Base-by-base conservation (phyloP, 2,113 vertebrate species). In the Bubo bubo region DNA sequence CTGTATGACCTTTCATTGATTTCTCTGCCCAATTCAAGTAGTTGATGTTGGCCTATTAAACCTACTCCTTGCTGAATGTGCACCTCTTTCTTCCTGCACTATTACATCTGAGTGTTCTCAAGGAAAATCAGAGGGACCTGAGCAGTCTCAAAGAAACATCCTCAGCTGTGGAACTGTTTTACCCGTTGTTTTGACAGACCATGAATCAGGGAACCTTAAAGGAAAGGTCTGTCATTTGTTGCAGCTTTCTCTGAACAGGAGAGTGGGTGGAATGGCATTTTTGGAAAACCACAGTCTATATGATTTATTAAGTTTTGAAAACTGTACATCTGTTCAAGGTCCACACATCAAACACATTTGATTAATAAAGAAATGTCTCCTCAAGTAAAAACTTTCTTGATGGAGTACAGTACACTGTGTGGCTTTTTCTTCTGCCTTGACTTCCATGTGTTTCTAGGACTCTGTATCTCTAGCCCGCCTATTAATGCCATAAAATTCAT, bases 281-380 rank as follows among this genome's bases (percentile, higher is more conserved):
- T 55, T 79, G 7, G 83, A 86, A 92, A 92, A 24, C 55, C 63
- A 94, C 12, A 50, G 14, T 32, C 64, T 59, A 5, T 45, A 67
- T 49, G 62, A 87, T 88, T 95, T 87, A 95, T 94, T 89, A 68
- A 14, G 16, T 52, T 87, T 89, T 91, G 47, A 91, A 94, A 94
- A 90, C 77, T n/a, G 16, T 85, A 55, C 64, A 82, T 91, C 35
- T 94, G 35, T 60, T 96, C 19, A 63, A 87, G 56, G 32, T 45
- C 55, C 47, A 75, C 43, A 64, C 30, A 93, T 84, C 47, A 93
- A 84, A 79, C 28, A 43, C 1, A 32, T 85, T 90, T 75, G 68
- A 60, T 56, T 89, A 93, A 72, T 52, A 67, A 87, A 79, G 56
- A 75, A 85, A 79, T 34, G 3, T 35, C 52, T 90, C 74, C 73